Evolutionary conservation across 2,113 vertebrate genomes (phyloP).

Genomic region (Gallinago media): DNA sequence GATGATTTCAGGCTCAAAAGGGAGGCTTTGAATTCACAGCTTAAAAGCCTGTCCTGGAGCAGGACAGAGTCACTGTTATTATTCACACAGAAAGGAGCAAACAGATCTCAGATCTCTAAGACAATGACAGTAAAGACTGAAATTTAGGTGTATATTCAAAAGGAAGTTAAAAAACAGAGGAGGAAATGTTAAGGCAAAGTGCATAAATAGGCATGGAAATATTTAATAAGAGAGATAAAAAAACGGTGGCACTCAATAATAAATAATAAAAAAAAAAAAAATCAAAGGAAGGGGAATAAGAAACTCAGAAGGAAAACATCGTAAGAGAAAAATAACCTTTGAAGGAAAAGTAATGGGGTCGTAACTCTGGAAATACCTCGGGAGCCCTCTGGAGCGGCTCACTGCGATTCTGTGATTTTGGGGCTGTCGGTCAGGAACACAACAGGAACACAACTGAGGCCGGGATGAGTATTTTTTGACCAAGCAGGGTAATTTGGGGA

Average conservation of each 20-base stretch:
- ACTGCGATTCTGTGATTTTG: background rate
- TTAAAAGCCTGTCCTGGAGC: background rate
- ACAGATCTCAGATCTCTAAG: background rate
- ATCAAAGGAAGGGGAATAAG: background rate
- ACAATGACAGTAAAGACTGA: background rate
- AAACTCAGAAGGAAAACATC: background rate
- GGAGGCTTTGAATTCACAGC: background rate
- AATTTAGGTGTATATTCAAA: background rate
- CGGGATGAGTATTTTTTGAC: background rate
- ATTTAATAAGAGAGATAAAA: background rate
- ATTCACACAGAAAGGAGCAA: background rate
- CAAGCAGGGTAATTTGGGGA: background rate
- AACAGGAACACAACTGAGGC: background rate
- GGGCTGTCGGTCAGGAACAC: background rate
- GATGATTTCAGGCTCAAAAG: background rate
- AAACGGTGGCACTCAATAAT: background rate
- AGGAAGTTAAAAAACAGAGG: background rate
- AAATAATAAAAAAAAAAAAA: background rate
- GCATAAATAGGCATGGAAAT: background rate
- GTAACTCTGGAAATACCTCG: background rate
- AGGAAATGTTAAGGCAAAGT: background rate
- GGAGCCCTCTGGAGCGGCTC: background rate
- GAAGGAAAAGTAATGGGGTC: background rate
- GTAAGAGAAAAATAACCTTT: background rate
- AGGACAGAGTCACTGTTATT: background rate